phyloP scores from a whole-genome alignment of 2,113 vertebrate species.

The Oreochromis tanganicae region DNA sequence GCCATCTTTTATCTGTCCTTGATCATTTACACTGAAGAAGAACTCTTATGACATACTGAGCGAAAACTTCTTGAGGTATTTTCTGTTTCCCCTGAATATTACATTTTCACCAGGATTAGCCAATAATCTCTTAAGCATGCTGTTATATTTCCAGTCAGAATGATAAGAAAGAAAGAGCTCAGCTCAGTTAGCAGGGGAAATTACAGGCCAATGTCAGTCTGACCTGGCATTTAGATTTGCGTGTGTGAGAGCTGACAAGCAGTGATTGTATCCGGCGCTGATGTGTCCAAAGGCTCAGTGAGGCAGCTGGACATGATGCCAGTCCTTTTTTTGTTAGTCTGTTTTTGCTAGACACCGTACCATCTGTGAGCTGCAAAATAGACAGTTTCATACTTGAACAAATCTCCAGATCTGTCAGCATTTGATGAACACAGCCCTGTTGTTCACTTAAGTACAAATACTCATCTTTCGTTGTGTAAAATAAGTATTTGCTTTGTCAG shows the following conservation, averaged over 20 bases:
- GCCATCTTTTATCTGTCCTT: neutral
- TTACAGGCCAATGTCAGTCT: constrained; percentile 27
- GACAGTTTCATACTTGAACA: neutral
- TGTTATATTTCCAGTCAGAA: neutral
- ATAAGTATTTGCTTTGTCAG: neutral
- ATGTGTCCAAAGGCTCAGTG: constrained; percentile 2
- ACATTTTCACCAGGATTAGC: constrained; percentile 14
- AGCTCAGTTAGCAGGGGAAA: constrained; percentile 24
- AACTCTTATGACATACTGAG: neutral
- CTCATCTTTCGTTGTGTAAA: neutral
- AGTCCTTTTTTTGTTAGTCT: neutral
- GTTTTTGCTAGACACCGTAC: neutral
- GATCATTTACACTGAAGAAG: neutral
- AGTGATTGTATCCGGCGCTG: constrained; percentile 10
- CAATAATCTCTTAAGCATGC: constrained; percentile 19
- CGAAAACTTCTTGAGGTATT: neutral
- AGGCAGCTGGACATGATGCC: neutral
- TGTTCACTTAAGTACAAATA: neutral
- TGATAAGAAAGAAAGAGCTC: constrained; percentile 12
- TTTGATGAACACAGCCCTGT: neutral
- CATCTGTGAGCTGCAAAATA: neutral
- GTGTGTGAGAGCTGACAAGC: constrained; percentile 26
- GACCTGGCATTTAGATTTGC: constrained; percentile 41
- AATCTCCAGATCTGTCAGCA: neutral
- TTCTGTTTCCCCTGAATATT: neutral